Evolutionary conservation across 2,797 vertebrate species (phyloP), one percentile per base, ranked within the genome.

Genomic region (Gouania willdenowi): DNA sequence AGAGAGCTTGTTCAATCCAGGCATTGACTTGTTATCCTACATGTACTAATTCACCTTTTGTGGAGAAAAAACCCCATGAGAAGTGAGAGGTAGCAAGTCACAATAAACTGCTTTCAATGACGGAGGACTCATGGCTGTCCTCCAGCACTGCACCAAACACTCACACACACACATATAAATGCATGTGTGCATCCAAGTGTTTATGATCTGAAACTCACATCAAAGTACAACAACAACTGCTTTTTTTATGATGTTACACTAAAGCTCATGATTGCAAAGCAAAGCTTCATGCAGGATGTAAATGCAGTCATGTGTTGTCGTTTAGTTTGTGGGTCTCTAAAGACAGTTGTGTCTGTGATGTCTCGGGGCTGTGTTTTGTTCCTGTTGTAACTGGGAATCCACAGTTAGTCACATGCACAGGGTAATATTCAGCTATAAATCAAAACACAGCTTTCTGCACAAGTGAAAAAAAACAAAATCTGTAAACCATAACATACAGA

Each of bases 61-160:
- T 35, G 32, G 45, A 57, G 55, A 31, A 67, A 27, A 41, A 33
- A 42, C 32, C 32, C 26, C 19, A 24, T 30, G 24, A 24, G 28
- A 55, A 29, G 10, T 39, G n/a, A 15, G 30, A 60, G 68, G 31
- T 30, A 56, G 56, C 27, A 39, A 41, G 59, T 73, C 71, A 79
- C 71, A 75, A 77, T 54, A 72, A 72, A 58, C 65, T 66, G 62
- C 61, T 81, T 78, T 82, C 56, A 71, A 70, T 77, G 71, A 77
- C 70, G 72, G 83, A 81, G 67, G 66, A 67, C 24, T 24, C 2
- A 41, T 81, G 72, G 75, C 72, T 8, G 10, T 41, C 43, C 58
- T 66, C 77, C 79, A 81, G 47, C 39, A 39, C 74, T 79, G 77
- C 76, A 81, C 51, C 75, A 79, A 72, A 53, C 60, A 63, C 52